phyloP scores from a whole-genome alignment of 1,140 invertebrate species.

The Ylistrum balloti region DNA sequence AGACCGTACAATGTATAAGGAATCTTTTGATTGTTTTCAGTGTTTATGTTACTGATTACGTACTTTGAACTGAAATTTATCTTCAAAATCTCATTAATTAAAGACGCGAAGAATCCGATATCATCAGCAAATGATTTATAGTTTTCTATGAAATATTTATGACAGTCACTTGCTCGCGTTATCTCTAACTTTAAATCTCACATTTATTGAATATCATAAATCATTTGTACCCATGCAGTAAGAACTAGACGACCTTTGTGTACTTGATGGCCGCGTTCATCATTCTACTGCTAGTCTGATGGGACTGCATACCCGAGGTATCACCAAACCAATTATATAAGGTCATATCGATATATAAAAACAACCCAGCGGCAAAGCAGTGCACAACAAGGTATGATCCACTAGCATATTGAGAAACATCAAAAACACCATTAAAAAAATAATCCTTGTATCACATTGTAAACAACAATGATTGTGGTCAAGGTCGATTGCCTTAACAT shows the following conservation, averaged over 20 bases:
- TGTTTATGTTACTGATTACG: neutral
- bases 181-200: slow-evolving; percentile 3
- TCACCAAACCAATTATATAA: neutral
- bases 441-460: neutral
- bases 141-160: slow-evolving; percentile 21
- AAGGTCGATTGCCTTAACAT: neutral
- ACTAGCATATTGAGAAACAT: neutral
- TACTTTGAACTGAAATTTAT: neutral
- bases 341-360: neutral
- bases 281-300: neutral
- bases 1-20: neutral
- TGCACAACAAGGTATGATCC: neutral
- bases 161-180: neutral
- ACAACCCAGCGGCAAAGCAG: neutral
- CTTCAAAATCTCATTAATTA: neutral
- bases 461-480: neutral
- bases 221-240: slow-evolving; percentile 8
- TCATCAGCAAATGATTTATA: neutral
- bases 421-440: neutral
- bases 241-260: neutral
- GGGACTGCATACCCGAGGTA: neutral
- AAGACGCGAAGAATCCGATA: neutral
- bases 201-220: neutral
- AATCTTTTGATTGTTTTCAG: slow-evolving; percentile 11
- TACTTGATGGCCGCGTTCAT: neutral